Percentiles rank a stretch among this genome's conserved stretches.
Evolutionary conservation across 1,140 invertebrate genomes (phyloP).

Genomic region (Caerostris darwini): DNA sequence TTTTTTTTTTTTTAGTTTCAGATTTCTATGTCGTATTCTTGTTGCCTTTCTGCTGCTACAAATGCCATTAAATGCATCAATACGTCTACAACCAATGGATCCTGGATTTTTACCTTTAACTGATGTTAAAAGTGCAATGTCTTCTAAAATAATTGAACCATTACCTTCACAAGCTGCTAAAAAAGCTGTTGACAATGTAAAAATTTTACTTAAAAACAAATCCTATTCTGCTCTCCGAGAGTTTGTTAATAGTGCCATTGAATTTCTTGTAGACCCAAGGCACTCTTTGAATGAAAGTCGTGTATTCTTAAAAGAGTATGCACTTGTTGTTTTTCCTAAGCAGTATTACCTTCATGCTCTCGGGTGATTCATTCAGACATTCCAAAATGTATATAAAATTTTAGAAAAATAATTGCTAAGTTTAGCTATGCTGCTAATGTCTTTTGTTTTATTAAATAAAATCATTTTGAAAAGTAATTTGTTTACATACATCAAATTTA

Average conservation of each 20-base stretch:
- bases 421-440: too few relatives aligned
- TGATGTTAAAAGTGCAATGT: not conserved
- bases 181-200: slow-evolving; percentile 49
- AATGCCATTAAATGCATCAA: slow-evolving; percentile 49
- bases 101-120: not conserved
- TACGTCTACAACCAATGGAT: slow-evolving; percentile 59
- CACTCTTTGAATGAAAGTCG: slow-evolving; percentile 37
- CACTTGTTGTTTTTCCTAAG: slow-evolving; percentile 61
- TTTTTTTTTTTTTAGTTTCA: slow-evolving; percentile 54
- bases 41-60: slow-evolving; percentile 44
- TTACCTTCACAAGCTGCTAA: not conserved
- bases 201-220: slow-evolving; percentile 40
- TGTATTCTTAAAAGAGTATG: slow-evolving; percentile 40
- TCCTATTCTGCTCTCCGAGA: slow-evolving; percentile 57
- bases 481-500: too few relatives aligned
- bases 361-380: slow-evolving; percentile 7
- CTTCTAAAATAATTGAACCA: not conserved
- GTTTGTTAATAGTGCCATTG: slow-evolving; percentile 38
- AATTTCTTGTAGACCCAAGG: slow-evolving; percentile 26
- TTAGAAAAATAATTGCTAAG: too few relatives aligned
- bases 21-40: slow-evolving; percentile 55
- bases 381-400: not conserved
- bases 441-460: too few relatives aligned
- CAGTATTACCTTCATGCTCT: slow-evolving; percentile 50
- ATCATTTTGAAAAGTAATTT: too few relatives aligned